Percentiles rank a stretch among this genome's conserved stretches.
Evolutionary conservation across 2,113 vertebrate species (phyloP).

Genomic region (Ploceus nigricollis): DNA sequence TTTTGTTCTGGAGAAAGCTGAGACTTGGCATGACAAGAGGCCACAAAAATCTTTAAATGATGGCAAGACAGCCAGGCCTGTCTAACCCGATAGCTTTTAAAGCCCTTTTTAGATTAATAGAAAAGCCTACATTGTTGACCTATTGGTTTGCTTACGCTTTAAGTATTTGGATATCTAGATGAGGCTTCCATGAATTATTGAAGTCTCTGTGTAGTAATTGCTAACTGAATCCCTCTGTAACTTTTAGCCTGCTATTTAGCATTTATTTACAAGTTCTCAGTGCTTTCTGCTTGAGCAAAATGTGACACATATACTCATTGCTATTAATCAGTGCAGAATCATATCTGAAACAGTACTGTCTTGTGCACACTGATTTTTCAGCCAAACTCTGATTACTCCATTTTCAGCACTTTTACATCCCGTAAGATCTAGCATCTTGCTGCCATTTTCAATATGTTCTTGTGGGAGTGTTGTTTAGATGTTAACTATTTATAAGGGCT

Average conservation of each 20-base stretch:
- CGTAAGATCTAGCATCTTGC: not conserved
- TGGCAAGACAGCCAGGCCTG: not conserved
- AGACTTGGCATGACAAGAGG: not conserved
- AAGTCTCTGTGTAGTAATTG: not conserved
- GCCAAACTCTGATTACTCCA: not conserved
- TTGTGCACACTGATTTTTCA: not conserved
- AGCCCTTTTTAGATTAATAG: not conserved
- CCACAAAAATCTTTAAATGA: constrained; percentile 1
- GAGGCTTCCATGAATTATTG: not conserved
- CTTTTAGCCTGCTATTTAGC: not conserved
- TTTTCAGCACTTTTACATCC: not conserved
- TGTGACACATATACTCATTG: not conserved
- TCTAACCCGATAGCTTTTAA: not conserved
- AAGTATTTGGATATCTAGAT: not conserved
- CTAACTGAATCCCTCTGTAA: not conserved
- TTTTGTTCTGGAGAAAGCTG: not conserved
- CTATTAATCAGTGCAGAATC: not conserved
- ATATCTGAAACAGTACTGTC: not conserved
- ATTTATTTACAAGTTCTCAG: not conserved
- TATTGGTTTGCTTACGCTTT: not conserved
- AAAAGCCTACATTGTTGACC: not conserved
- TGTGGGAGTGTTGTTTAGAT: not conserved
- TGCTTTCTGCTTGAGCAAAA: not conserved
- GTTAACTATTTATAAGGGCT: not conserved
- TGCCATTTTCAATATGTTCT: not conserved